Percentiles rank a stretch among this genome's conserved stretches.
These are phyloP conservation scores for human DNA, from an alignment of 2,113 vertebrate genomes.

Conservation along the genomic window DNA sequence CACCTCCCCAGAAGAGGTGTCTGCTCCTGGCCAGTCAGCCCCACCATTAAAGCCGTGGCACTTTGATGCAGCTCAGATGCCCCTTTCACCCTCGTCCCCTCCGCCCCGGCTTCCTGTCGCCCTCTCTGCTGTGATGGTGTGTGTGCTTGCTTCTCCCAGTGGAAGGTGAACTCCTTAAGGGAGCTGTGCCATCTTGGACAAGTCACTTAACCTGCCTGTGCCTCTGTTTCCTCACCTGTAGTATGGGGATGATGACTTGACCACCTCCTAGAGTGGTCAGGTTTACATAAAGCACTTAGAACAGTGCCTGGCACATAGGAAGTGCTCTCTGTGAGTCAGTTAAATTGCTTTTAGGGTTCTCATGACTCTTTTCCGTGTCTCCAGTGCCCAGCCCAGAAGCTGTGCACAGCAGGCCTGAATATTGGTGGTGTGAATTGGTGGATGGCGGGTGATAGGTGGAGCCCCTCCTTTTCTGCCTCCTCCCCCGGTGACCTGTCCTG, in stretches of 20 bases:
- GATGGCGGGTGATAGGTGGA: not conserved
- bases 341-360: fast-evolving
- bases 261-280: not conserved
- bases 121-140: not conserved
- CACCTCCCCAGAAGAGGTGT: not conserved
- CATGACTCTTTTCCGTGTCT: not conserved
- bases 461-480: not conserved
- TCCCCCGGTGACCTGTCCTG: not conserved
- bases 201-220: not conserved
- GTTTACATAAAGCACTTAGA: not conserved
- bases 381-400: not conserved
- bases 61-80: not conserved
- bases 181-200: not conserved
- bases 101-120: fast-evolving
- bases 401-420: not conserved
- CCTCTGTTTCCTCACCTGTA: not conserved
- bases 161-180: not conserved
- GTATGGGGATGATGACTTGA: not conserved
- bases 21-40: not conserved
- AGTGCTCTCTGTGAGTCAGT: not conserved
- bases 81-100: too few relatives aligned
- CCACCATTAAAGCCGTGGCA: fast-evolving
- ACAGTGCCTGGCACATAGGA: not conserved
- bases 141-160: not conserved
- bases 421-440: fast-evolving